Evolutionary conservation across 2,113 vertebrate genomes (phyloP).

Genomic region (Scopus umbretta): DNA sequence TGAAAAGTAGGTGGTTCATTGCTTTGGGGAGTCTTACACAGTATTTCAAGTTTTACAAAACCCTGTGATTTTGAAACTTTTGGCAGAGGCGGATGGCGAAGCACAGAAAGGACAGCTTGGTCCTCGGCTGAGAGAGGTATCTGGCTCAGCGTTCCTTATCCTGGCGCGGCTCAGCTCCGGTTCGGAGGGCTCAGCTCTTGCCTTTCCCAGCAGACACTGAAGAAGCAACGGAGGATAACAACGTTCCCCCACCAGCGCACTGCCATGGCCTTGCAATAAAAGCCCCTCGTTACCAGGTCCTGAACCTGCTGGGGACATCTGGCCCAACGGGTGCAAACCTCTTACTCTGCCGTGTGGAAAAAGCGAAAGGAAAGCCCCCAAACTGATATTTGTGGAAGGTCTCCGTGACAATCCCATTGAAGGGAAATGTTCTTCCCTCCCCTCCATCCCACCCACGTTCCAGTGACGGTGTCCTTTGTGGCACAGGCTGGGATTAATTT

Average conservation of each 20-base stretch:
- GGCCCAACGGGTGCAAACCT: neutral
- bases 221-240: neutral
- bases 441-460: neutral
- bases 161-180: neutral
- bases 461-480: neutral
- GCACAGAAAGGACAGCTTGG: neutral
- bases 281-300: accelerated
- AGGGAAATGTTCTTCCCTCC: neutral
- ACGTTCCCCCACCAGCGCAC: neutral
- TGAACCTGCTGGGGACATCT: neutral
- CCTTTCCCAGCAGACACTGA: neutral
- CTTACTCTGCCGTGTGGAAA: neutral
- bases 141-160: accelerated
- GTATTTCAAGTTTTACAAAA: neutral
- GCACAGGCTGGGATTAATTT: neutral
- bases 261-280: neutral
- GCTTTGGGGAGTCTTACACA: neutral
- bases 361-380: neutral
- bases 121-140: neutral
- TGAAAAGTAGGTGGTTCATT: neutral
- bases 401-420: neutral
- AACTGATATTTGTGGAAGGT: neutral
- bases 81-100: neutral
- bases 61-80: neutral
- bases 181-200: neutral